Evolutionary conservation across 2,888 invertebrate genomes (phyloP).

Genomic region (Melipona bicolor): DNA sequence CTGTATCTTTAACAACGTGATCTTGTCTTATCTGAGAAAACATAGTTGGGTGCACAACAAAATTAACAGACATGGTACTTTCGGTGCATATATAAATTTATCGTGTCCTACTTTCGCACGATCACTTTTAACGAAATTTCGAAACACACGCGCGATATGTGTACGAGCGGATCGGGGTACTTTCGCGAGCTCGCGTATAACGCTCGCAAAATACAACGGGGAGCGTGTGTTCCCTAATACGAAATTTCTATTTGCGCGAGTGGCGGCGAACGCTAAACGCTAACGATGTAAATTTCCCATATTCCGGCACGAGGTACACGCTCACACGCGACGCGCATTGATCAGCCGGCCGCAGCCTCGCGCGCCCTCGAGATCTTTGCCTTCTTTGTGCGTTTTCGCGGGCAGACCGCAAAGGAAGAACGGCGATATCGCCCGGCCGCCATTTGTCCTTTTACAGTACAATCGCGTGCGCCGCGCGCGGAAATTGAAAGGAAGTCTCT

Average conservation of each 20-base stretch:
- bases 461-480: conserved; percentile 35
- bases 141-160: too few relatives aligned
- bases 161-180: too few relatives aligned
- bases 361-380: not conserved
- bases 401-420: conserved; percentile 23
- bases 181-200: not conserved
- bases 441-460: conserved; percentile 46
- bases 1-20: too few relatives aligned
- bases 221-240: conserved; percentile 11
- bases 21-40: too few relatives aligned
- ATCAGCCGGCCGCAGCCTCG: conserved; percentile 14
- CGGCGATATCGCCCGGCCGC: conserved; percentile 18
- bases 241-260: conserved; percentile 26
- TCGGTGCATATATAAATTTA: too few relatives aligned
- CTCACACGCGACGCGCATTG: conserved; percentile 48
- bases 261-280: not conserved
- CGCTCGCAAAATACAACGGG: not conserved
- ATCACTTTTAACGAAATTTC: too few relatives aligned
- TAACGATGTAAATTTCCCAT: conserved; percentile 47
- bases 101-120: too few relatives aligned
- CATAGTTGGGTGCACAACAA: too few relatives aligned
- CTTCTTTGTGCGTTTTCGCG: conserved; percentile 30
- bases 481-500: conserved; percentile 53
- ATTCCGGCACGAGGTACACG: not conserved
- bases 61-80: too few relatives aligned